A percentile compares a stretch with the other conserved stretches of the same genome.
These are phyloP conservation scores for Willowsia nigromaculata DNA, from an alignment of 2,888 invertebrate species.

Conservation along the genomic window DNA sequence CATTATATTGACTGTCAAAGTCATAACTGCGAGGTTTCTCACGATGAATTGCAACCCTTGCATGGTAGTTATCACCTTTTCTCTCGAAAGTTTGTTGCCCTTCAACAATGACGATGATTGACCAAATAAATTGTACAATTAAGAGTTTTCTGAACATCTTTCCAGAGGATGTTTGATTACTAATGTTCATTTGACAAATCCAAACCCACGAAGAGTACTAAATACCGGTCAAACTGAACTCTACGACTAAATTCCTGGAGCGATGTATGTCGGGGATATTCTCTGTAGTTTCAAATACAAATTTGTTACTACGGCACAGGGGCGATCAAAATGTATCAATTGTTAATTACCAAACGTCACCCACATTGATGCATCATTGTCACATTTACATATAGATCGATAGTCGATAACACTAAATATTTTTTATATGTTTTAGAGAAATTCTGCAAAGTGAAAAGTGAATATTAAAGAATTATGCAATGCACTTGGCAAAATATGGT, in stretches of 20 bases:
- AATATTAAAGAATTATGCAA: not conserved
- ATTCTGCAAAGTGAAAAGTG: not conserved
- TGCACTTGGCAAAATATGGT: too few species aligned
- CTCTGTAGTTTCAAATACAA: too few species aligned
- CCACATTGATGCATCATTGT: too few species aligned
- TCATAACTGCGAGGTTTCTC: not conserved
- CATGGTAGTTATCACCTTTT: constrained; percentile 27
- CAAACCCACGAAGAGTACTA: not conserved
- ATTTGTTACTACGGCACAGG: too few species aligned
- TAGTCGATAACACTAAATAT: too few species aligned
- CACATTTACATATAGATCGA: too few species aligned
- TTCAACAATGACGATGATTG: not conserved
- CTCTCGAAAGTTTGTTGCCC: constrained; percentile 31
- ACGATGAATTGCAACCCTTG: constrained; percentile 42
- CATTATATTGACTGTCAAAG: too few species aligned
- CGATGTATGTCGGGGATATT: too few species aligned
- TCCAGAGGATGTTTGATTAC: not conserved
- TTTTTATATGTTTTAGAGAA: too few species aligned
- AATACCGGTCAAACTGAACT: not conserved
- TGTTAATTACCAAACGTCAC: too few species aligned
- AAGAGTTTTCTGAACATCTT: not conserved
- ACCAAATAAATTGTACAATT: not conserved
- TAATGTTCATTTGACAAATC: not conserved
- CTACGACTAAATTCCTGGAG: too few species aligned
- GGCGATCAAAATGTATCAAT: too few species aligned